phyloP scores from a whole-genome alignment of 2,113 vertebrate species.

The Vulpes vulpes region DNA sequence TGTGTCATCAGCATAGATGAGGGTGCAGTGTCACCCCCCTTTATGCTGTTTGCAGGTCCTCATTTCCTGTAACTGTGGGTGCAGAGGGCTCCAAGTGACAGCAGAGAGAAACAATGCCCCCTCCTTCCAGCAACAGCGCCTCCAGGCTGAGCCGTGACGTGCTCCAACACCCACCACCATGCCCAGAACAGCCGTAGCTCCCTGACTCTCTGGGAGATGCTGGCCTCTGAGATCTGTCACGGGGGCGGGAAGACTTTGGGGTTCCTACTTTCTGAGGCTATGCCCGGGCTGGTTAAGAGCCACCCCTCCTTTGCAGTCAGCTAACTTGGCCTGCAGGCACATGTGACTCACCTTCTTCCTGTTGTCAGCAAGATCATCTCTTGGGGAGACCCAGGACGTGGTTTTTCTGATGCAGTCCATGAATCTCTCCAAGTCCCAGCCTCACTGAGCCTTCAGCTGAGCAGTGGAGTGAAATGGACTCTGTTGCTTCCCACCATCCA shows the following conservation, averaged over 20 bases:
- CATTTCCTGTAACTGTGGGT: not conserved
- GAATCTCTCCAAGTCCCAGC: not conserved
- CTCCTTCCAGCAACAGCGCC: fast-evolving
- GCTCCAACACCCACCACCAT: fast-evolving
- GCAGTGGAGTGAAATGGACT: not conserved
- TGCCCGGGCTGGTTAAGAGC: not conserved
- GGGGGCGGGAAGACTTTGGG: no score
- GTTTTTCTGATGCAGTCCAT: not conserved
- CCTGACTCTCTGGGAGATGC: no score
- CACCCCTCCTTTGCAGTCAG: fast-evolving
- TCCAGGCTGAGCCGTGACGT: fast-evolving
- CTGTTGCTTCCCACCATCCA: not conserved
- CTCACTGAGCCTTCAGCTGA: not conserved
- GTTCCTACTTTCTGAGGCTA: not conserved
- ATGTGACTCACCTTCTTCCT: no score
- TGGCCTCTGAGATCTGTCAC: no score
- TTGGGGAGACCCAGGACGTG: not conserved
- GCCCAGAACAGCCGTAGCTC: not conserved
- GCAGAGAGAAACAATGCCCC: not conserved
- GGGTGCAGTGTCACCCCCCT: fast-evolving
- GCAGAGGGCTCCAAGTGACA: not conserved
- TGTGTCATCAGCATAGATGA: not conserved
- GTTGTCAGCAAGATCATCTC: not conserved
- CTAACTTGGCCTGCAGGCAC: not conserved
- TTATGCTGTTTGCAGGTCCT: not conserved